These are phyloP conservation scores for Perca fluviatilis DNA, from an alignment of 2,113 vertebrate genomes.

Conservation along the genomic window DNA sequence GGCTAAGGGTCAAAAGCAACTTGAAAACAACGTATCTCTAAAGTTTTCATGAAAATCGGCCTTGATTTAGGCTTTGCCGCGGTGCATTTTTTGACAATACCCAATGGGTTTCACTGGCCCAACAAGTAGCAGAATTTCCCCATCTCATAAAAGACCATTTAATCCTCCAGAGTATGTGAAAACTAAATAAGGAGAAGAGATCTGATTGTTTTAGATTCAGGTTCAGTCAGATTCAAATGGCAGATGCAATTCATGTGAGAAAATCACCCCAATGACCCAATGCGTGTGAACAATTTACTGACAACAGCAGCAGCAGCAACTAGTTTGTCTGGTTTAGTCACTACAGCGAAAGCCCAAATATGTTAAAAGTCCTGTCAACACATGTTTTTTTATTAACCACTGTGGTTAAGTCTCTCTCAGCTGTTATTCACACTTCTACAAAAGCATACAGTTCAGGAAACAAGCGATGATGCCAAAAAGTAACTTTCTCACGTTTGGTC, in stretches of 20 bases:
- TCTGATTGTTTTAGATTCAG: not conserved
- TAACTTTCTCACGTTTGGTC: not conserved
- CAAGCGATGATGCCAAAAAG: not conserved
- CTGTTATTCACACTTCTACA: not conserved
- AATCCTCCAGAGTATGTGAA: not conserved
- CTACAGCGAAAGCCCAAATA: not conserved
- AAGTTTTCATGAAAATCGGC: not conserved
- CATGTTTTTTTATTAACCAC: slow-evolving; percentile 5
- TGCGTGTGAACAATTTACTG: not conserved
- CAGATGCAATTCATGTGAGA: not conserved
- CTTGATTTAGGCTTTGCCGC: not conserved
- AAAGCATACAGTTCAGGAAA: not conserved
- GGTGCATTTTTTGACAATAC: not conserved
- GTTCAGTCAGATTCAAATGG: not conserved
- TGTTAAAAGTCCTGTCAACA: not conserved
- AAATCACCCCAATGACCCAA: not conserved
- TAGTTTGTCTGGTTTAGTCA: slow-evolving; percentile 16
- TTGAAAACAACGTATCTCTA: not conserved
- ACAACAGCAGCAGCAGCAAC: slow-evolving; percentile 10
- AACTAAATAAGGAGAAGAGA: not conserved
- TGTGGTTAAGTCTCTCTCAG: not conserved
- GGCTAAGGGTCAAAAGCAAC: not conserved
- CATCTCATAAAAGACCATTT: not conserved
- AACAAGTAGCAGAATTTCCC: not conserved
- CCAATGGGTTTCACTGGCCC: not conserved